Conservation (phyloP, 2,797 vertebrate species). For the Pantherophis vulpinus region DNA sequence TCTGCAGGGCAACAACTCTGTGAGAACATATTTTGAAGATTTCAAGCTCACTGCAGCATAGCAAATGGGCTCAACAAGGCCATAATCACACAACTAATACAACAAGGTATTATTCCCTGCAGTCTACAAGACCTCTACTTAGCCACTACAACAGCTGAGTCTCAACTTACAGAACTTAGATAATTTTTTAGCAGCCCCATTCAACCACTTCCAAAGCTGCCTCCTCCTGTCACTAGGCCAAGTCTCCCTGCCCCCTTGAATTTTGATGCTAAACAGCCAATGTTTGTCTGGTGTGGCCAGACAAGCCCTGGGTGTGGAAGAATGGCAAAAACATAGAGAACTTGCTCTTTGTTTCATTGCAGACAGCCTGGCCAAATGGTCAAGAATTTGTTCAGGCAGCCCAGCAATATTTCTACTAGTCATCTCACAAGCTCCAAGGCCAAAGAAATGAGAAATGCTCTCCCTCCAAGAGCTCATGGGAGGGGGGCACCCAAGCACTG, state of each 20-base stretch:
- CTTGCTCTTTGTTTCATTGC: background rate
- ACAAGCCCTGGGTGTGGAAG: background rate
- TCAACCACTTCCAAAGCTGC: background rate
- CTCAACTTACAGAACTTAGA: too few relatives aligned
- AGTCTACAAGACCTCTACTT: too few relatives aligned
- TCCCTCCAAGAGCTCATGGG: too few relatives aligned
- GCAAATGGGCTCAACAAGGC: background rate
- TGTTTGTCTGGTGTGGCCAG: background rate
- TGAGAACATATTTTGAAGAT: background rate
- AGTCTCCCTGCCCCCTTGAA: background rate
- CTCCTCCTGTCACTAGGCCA: background rate
- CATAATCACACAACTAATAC: too few relatives aligned
- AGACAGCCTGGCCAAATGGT: background rate
- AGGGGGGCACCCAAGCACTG: background rate
- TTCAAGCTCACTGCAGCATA: background rate
- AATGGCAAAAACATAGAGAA: background rate
- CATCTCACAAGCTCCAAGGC: too few relatives aligned
- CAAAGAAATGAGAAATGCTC: too few relatives aligned
- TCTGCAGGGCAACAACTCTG: background rate
- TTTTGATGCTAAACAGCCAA: background rate
- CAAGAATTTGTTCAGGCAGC: background rate
- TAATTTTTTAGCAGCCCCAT: too few relatives aligned
- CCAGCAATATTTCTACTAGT: background rate
- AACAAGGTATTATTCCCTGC: too few relatives aligned
- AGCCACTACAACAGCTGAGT: too few relatives aligned